These are phyloP conservation scores for Drosophila sechellia DNA, from an alignment of 1,140 invertebrate genomes.

Conservation along the genomic window DNA sequence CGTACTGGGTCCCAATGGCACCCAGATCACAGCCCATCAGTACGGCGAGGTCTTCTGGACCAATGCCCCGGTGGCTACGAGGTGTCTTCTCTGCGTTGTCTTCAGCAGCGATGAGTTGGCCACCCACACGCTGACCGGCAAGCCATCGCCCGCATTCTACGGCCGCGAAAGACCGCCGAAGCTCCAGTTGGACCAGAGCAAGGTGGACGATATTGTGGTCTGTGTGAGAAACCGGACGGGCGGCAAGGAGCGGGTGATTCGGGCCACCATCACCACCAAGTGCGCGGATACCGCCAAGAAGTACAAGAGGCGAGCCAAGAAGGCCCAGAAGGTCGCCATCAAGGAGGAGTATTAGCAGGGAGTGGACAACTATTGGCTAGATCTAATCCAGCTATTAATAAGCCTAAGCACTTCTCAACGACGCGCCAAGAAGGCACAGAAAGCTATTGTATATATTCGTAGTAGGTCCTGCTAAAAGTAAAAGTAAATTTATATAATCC, in stretches of 20 bases:
- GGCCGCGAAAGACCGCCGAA: conserved; percentile 68
- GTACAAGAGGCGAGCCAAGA: conserved; percentile 70
- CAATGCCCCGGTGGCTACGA: conserved; percentile 73
- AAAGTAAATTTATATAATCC: background rate
- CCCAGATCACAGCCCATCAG: conserved; percentile 58
- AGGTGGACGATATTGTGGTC: conserved; percentile 81
- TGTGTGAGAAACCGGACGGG: conserved; percentile 68
- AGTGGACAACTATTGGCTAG: conserved; percentile 7
- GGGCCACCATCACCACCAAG: conserved; percentile 86
- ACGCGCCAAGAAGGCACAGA: conserved; percentile 14
- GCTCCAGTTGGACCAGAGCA: conserved; percentile 73
- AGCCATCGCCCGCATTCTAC: conserved; percentile 83
- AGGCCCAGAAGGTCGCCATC: conserved; percentile 18
- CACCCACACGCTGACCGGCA: conserved; percentile 84
- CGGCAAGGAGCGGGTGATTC: conserved; percentile 70
- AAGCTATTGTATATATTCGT: conserved; percentile 3
- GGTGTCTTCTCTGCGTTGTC: conserved; percentile 70
- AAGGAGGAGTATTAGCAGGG: conserved; percentile 4
- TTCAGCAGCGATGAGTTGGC: conserved; percentile 81
- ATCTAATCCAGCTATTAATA: conserved; percentile 38
- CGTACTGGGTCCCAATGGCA: conserved; percentile 78
- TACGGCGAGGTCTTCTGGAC: conserved; percentile 76
- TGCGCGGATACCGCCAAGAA: conserved; percentile 87
- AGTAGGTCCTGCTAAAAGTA: background rate
- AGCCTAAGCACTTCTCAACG: background rate